Evolutionary conservation across 1,140 invertebrate genomes (phyloP).

Genomic region (Bombus waltoni): DNA sequence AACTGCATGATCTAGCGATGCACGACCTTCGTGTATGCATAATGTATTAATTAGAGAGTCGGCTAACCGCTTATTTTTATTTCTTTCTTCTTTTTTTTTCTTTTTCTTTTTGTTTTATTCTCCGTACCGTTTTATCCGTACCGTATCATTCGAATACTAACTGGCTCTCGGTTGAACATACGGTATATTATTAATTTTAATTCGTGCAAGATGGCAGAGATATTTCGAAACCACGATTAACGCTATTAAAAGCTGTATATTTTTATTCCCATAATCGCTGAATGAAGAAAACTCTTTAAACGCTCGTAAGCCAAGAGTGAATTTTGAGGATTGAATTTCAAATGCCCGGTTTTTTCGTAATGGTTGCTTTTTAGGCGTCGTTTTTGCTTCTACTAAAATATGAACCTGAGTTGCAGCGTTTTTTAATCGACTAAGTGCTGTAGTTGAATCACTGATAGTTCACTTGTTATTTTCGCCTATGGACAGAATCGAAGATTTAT

Average conservation of each 20-base stretch:
- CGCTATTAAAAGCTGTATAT: neutral
- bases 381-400: constrained; percentile 16
- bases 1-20: constrained; percentile 55
- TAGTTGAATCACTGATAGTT: neutral
- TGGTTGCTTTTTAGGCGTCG: neutral
- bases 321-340: constrained; percentile 12
- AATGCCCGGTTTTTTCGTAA: neutral
- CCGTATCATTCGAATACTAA: neutral
- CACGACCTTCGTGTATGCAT: constrained; percentile 51
- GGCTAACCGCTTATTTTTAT: constrained; percentile 27
- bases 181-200: constrained; percentile 2
- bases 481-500: neutral
- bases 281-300: neutral
- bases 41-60: constrained; percentile 29
- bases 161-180: neutral
- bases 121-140: neutral
- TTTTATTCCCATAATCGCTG: neutral
- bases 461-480: neutral
- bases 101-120: constrained; percentile 10
- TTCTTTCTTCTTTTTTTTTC: neutral
- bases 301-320: neutral
- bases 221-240: neutral
- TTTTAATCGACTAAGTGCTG: neutral
- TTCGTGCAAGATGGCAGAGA: neutral
- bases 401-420: neutral